Conservation (phyloP, 2,888 invertebrate species). For the Stratiomys singularior region DNA sequence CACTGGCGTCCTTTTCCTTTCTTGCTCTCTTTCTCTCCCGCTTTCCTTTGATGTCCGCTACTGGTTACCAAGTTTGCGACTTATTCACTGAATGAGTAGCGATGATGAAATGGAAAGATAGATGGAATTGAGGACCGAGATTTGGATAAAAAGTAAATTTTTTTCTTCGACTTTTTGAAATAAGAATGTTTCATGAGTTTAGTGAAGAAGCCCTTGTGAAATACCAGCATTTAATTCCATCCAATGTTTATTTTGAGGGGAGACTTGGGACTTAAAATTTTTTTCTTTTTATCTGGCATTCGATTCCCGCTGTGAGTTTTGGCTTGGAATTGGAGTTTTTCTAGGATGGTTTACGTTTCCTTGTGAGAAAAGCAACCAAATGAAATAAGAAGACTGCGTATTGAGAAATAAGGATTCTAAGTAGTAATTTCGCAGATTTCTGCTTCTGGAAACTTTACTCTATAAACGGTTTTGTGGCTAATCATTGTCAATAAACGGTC, state of each 20-base stretch:
- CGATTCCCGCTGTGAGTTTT: background rate
- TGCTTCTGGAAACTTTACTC: no score
- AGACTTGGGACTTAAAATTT: constrained; percentile 41
- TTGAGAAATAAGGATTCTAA: background rate
- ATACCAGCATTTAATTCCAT: constrained; percentile 50
- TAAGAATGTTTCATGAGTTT: background rate
- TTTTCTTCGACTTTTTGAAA: background rate
- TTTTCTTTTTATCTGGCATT: background rate
- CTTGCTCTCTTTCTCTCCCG: no score
- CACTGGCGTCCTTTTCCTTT: constrained; percentile 18
- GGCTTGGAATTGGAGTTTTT: background rate
- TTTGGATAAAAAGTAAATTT: constrained; percentile 32
- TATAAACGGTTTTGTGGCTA: no score
- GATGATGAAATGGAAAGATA: constrained; percentile 40
- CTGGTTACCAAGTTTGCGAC: constrained; percentile 5
- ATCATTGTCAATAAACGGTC: no score
- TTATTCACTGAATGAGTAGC: constrained; percentile 12
- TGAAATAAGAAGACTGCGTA: background rate
- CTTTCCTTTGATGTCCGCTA: constrained; percentile 36
- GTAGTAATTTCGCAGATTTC: no score
- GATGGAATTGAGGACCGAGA: constrained; percentile 8
- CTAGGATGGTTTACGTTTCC: constrained; percentile 1
- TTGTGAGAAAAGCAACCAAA: background rate
- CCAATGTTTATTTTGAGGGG: constrained; percentile 51
- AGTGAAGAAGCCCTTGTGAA: constrained; percentile 30